Evolutionary conservation across 1,140 invertebrate species (phyloP).

Genomic region (Ceratoteleas bidentatus): DNA sequence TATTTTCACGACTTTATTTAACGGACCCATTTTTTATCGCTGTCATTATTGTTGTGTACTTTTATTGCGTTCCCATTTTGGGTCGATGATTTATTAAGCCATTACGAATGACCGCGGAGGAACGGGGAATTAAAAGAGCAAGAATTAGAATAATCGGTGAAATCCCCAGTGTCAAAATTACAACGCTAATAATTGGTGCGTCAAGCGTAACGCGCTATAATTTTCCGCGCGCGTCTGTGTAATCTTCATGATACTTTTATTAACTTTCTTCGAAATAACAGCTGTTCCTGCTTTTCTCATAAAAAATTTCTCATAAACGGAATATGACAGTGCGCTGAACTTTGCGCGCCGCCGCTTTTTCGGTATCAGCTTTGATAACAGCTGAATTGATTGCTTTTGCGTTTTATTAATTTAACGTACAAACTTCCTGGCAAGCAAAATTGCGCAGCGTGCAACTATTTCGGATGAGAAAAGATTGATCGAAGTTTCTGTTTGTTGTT

Average conservation of each 20-base stretch:
- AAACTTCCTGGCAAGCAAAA: too few species aligned
- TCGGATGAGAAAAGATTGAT: too few species aligned
- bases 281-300: constrained; percentile 19
- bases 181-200: constrained; percentile 5
- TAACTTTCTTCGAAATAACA: constrained; percentile 53
- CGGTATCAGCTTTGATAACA: too few species aligned
- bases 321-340: constrained; percentile 28
- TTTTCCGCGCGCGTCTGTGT: constrained; percentile 22
- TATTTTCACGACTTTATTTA: too few species aligned
- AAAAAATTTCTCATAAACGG: constrained; percentile 21
- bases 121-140: constrained; percentile 7
- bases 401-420: too few species aligned
- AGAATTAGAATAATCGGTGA: constrained; percentile 22
- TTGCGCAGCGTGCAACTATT: too few species aligned
- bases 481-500: background rate
- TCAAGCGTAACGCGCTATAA: constrained; percentile 27
- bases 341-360: background rate
- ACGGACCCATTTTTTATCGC: too few species aligned
- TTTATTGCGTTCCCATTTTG: too few species aligned
- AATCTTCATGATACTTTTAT: constrained; percentile 44
- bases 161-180: constrained; percentile 33
- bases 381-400: too few species aligned
- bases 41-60: too few species aligned
- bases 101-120: background rate
- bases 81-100: too few species aligned